These are phyloP conservation scores for Rana temporaria DNA, from an alignment of 2,113 vertebrate species.

Conservation along the genomic window DNA sequence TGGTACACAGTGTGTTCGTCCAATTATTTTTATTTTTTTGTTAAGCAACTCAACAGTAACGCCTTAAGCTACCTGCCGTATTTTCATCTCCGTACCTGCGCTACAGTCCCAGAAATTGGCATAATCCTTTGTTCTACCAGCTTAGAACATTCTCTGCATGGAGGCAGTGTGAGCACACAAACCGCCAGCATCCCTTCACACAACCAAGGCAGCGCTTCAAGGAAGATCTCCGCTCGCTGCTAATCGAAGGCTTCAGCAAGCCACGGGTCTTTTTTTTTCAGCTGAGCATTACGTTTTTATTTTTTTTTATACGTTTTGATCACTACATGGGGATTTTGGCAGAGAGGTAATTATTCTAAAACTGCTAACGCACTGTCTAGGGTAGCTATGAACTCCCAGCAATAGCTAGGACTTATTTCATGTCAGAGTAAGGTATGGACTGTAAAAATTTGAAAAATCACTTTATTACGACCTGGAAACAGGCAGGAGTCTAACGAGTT, in stretches of 20 bases:
- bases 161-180: slow-evolving; percentile 40
- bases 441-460: background rate
- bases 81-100: background rate
- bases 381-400: slow-evolving; percentile 20
- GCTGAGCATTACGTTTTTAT: slow-evolving; percentile 34
- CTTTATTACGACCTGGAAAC: background rate
- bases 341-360: slow-evolving; percentile 49
- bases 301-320: slow-evolving; percentile 4
- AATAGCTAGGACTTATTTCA: slow-evolving; percentile 1
- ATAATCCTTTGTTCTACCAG: slow-evolving; percentile 29
- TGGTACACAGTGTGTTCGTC: background rate
- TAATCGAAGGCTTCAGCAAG: slow-evolving; percentile 28
- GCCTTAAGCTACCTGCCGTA: background rate
- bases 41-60: background rate
- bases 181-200: slow-evolving; percentile 2
- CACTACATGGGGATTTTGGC: slow-evolving; percentile 42
- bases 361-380: slow-evolving; percentile 30
- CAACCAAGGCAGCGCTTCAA: slow-evolving; percentile 15
- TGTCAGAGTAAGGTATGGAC: background rate
- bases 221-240: slow-evolving; percentile 17
- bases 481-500: background rate
- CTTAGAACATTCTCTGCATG: slow-evolving; percentile 36
- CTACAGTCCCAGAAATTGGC: background rate
- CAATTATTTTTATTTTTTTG: background rate
- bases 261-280: background rate